Conservation (phyloP, 2,888 invertebrate genomes). For the Clanis bilineata region DNA sequence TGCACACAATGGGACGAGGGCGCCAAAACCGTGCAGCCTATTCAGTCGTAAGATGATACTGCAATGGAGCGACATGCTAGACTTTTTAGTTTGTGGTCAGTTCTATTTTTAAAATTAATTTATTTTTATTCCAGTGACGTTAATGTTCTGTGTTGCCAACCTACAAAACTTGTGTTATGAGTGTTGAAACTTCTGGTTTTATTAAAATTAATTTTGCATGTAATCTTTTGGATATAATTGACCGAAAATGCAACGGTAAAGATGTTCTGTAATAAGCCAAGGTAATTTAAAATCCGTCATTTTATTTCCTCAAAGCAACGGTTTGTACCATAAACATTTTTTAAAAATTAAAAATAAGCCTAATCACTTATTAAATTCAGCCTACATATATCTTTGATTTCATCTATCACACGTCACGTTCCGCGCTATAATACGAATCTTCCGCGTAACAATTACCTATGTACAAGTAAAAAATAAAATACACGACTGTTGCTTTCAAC, state of each 20-base stretch:
- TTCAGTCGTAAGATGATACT: slow-evolving; percentile 75
- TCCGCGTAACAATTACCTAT: slow-evolving; percentile 1
- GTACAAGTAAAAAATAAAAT: slow-evolving; percentile 44
- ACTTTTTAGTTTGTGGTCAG: slow-evolving; percentile 74
- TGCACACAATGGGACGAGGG: slow-evolving; percentile 52
- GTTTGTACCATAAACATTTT: too few species aligned
- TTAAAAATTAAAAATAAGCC: too few species aligned
- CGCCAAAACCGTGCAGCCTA: slow-evolving; percentile 55
- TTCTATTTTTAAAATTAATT: slow-evolving; percentile 39
- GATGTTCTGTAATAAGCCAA: neutral
- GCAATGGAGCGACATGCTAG: slow-evolving; percentile 78
- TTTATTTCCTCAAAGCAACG: neutral
- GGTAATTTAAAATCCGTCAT: too few species aligned
- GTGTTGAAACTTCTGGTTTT: neutral
- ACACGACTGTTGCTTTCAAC: slow-evolving; percentile 68
- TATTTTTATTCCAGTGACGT: neutral
- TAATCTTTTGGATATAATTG: neutral
- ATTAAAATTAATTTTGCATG: neutral
- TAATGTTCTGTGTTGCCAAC: neutral
- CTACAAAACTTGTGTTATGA: neutral
- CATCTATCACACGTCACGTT: neutral
- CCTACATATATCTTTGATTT: neutral
- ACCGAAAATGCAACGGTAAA: too few species aligned
- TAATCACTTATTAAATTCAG: neutral
- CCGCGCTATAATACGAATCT: neutral